Evolutionary conservation across 2,113 vertebrate species (phyloP), one percentile per base, ranked within the genome.

Genomic region (Euleptes europaea): DNA sequence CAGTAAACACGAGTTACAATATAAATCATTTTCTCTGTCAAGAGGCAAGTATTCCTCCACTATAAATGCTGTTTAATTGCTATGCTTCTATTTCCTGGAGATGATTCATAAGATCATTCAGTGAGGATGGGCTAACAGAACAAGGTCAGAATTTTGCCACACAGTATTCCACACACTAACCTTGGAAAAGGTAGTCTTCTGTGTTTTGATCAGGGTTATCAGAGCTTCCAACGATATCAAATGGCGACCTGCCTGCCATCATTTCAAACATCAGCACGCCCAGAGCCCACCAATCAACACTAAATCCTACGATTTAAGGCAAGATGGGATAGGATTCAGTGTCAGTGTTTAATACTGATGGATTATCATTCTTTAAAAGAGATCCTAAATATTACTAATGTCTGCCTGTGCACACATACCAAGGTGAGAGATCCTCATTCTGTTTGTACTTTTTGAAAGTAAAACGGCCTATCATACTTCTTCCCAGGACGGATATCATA

Each of bases 201-300:
- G 99, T 99, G 95, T 99, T 99, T 96, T 99, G 99, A 94, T 99
- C 99, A 11, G 99, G 99, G 90, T 99, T 99, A 94, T 99, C 98
- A 0, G 98, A 98, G 91, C 98, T 99, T 35, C 99, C 99, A 1
- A 99, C 99, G 1, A 99, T 99, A 92, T 99, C 99, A 15, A 99
- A 99, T 0, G 99, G 99, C 2, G 99, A 99, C 80, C 99, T 96
- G 47, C 98, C 99, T 0, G 98, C 98, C 99, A 99, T 99, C 99
- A 99, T 99, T 95, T 99, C 99, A 84, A 99, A 99, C 99, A 99
- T 99, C 7, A 99, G 96, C 23, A 99, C 98, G 2, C 99, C 99
- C 11, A 99, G 96, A 0, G 99, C 99, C 99, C 99, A 99, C 99
- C 99, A 99, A 96, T 99, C 99, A 38, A 99, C 99, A 0, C 98